These are phyloP conservation scores for Elanus axillaris DNA, from an alignment of 2,113 vertebrate genomes.

Conservation along the genomic window DNA sequence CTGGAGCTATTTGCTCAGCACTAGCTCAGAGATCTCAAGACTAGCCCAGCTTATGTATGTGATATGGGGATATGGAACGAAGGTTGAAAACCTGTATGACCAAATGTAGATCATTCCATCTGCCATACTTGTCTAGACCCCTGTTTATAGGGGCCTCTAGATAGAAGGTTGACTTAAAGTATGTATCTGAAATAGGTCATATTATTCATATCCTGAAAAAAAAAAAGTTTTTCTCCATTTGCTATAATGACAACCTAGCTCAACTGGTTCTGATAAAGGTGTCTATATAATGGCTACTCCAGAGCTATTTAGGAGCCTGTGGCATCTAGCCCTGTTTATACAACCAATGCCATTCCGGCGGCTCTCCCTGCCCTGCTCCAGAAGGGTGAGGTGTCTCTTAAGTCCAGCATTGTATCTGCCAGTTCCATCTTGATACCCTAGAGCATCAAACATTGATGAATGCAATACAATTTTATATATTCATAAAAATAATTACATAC, in stretches of 20 bases:
- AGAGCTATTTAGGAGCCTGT: neutral
- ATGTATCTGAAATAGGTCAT: neutral
- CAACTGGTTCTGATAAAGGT: neutral
- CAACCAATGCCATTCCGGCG: neutral
- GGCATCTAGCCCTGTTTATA: neutral
- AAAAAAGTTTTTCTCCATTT: neutral
- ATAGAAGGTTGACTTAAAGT: neutral
- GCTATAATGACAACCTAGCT: neutral
- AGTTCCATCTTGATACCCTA: neutral
- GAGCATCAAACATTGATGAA: neutral
- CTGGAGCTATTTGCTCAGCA: neutral
- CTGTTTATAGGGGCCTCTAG: neutral
- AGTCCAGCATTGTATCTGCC: neutral
- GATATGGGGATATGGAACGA: neutral
- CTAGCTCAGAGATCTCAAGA: neutral
- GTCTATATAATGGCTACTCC: neutral
- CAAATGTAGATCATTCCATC: neutral
- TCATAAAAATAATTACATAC: neutral
- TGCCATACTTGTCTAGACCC: neutral
- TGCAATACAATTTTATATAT: neutral
- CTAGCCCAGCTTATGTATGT: fast-evolving
- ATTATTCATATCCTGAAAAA: neutral
- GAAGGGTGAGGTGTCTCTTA: neutral
- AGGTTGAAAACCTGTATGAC: neutral
- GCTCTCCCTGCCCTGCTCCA: neutral